Evolutionary conservation across 2,113 vertebrate genomes (phyloP).

Genomic region (Daboia siamensis): DNA sequence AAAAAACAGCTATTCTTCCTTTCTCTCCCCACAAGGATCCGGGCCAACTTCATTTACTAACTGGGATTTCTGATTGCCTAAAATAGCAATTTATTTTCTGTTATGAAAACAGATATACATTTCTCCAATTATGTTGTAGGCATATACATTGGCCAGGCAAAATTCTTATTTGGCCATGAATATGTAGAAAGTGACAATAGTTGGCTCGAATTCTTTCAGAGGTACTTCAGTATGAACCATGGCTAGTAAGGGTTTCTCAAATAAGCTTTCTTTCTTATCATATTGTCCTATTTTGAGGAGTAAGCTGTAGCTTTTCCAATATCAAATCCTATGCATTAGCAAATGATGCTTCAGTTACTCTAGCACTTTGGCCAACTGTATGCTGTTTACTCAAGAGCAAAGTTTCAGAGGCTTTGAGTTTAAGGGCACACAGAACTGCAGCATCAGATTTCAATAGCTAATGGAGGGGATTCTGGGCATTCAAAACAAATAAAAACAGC

Average conservation of each 20-base stretch:
- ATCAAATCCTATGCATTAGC: not conserved
- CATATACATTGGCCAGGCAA: not conserved
- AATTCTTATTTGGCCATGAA: not conserved
- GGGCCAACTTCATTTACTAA: not conserved
- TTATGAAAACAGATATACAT: not conserved
- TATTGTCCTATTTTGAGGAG: constrained; percentile 16
- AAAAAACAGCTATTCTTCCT: not conserved
- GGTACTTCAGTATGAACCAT: not conserved
- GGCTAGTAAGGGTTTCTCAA: not conserved
- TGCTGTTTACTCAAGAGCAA: not conserved
- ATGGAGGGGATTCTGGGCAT: not conserved
- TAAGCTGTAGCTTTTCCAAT: not conserved
- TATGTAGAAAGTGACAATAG: not conserved
- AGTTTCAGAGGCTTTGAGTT: not conserved
- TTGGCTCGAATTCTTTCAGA: not conserved
- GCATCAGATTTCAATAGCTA: not conserved
- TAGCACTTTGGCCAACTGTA: not conserved
- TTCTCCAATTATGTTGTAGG: not conserved
- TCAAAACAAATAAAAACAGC: not conserved
- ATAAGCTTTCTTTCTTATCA: not conserved
- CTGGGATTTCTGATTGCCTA: not conserved
- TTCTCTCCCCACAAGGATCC: not conserved
- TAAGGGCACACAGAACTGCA: not conserved
- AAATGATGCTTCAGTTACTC: not conserved
- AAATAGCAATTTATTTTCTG: not conserved